These are phyloP conservation scores for Peromyscus nudipes DNA, from an alignment of 2,797 vertebrate species.

Conservation along the genomic window DNA sequence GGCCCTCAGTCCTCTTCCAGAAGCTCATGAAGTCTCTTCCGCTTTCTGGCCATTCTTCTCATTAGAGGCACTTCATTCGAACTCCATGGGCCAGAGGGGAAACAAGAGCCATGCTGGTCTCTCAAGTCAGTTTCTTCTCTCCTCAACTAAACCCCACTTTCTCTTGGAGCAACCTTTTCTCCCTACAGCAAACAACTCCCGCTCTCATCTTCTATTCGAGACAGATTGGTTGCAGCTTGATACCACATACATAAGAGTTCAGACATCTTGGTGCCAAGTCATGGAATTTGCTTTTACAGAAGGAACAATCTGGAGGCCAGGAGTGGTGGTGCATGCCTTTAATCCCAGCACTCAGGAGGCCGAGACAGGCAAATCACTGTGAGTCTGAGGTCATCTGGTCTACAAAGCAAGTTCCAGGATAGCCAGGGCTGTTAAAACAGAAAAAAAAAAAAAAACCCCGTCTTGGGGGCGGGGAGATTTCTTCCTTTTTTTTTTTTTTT, in stretches of 20 bases:
- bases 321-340: neutral
- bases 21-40: neutral
- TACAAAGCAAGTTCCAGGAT: neutral
- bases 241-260: neutral
- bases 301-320: neutral
- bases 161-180: neutral
- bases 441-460: neutral
- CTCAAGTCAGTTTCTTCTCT: neutral
- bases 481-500: too few relatives aligned
- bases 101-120: neutral
- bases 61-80: neutral
- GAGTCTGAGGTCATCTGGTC: neutral
- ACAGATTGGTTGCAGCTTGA: neutral
- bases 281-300: neutral
- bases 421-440: neutral
- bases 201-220: neutral
- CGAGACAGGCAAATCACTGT: neutral
- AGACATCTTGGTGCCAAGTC: neutral
- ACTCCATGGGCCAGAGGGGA: neutral
- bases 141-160: neutral
- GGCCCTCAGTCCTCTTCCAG: neutral
- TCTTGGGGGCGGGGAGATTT: too few relatives aligned
- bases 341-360: neutral
- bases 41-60: conserved; percentile 6
- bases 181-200: neutral